These are phyloP conservation scores for Andinoacara biseriatus DNA, from an alignment of 2,113 vertebrate genomes.

Conservation along the genomic window DNA sequence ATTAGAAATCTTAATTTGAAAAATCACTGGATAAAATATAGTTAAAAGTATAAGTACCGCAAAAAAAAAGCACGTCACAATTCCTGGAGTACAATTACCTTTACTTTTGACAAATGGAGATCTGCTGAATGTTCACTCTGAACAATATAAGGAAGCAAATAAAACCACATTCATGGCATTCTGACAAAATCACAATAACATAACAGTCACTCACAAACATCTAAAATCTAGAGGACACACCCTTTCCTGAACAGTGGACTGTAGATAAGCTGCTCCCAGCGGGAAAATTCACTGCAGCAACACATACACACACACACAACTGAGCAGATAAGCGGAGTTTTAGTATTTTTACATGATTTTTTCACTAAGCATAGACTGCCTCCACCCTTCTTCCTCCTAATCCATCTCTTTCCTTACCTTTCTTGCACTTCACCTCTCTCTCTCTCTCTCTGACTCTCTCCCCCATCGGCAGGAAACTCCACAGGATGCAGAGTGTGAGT, in stretches of 20 bases:
- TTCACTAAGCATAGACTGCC: slow-evolving; percentile 12
- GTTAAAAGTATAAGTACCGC: neutral
- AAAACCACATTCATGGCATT: slow-evolving; percentile 18
- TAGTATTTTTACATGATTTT: slow-evolving; percentile 21
- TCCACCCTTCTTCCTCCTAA: slow-evolving; percentile 15
- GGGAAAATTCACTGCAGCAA: slow-evolving; percentile 48
- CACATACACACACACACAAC: slow-evolving; percentile 1
- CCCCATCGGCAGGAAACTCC: slow-evolving; percentile 73
- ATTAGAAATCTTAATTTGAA: neutral
- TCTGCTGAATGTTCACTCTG: neutral
- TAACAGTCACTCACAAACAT: slow-evolving; percentile 63
- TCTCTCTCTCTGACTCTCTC: neutral
- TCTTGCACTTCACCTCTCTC: neutral
- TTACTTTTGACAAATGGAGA: neutral
- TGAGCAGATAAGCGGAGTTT: slow-evolving; percentile 27
- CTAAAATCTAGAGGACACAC: slow-evolving; percentile 68
- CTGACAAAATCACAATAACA: slow-evolving; percentile 59
- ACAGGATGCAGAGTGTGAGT: slow-evolving; percentile 80
- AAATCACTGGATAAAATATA: neutral
- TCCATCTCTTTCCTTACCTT: slow-evolving; percentile 11
- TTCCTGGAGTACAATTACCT: neutral
- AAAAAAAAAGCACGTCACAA: neutral
- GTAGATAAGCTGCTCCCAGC: slow-evolving; percentile 74
- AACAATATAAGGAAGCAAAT: slow-evolving; percentile 47
- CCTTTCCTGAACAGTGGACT: slow-evolving; percentile 75